A percentile compares a stretch with the other conserved stretches of the same genome.
phyloP scores from a whole-genome alignment of 2,888 invertebrate species.

The Drosophila leonis region DNA sequence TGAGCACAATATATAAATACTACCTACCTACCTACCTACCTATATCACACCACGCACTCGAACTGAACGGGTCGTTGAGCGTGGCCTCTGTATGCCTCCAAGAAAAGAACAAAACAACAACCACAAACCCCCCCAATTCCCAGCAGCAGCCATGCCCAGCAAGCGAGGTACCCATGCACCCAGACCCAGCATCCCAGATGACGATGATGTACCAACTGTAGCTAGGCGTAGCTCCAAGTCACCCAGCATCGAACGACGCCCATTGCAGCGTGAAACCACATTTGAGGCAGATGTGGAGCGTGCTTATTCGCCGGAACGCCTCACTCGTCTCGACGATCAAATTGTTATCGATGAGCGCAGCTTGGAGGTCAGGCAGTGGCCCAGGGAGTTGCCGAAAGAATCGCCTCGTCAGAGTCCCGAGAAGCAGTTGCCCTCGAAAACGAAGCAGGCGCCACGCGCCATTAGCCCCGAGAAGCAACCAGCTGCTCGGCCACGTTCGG shows the following conservation, averaged over 20 bases:
- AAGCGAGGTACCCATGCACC: constrained; percentile 65
- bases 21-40: too few relatives aligned
- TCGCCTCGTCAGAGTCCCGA: constrained; percentile 33
- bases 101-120: constrained; percentile 7
- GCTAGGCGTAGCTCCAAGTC: constrained; percentile 64
- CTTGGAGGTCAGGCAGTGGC: constrained; percentile 18
- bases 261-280: constrained; percentile 70
- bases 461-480: constrained; percentile 28
- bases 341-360: constrained; percentile 56
- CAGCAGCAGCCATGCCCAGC: constrained; percentile 53
- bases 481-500: constrained; percentile 25
- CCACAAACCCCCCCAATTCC: constrained; percentile 23
- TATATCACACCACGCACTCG: constrained; percentile 19
- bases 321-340: constrained; percentile 54
- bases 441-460: constrained; percentile 30
- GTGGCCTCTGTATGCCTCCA: constrained; percentile 56
- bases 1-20: constrained; percentile 20
- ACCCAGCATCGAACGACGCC: constrained; percentile 68
- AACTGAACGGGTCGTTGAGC: constrained; percentile 29
- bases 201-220: constrained; percentile 29
- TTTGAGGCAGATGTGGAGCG: constrained; percentile 63
- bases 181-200: constrained; percentile 39
- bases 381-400: constrained; percentile 10
- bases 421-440: constrained; percentile 5
- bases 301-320: constrained; percentile 40